phyloP scores from a whole-genome alignment of 2,113 vertebrate species.

The Acrocephalus kingi region DNA sequence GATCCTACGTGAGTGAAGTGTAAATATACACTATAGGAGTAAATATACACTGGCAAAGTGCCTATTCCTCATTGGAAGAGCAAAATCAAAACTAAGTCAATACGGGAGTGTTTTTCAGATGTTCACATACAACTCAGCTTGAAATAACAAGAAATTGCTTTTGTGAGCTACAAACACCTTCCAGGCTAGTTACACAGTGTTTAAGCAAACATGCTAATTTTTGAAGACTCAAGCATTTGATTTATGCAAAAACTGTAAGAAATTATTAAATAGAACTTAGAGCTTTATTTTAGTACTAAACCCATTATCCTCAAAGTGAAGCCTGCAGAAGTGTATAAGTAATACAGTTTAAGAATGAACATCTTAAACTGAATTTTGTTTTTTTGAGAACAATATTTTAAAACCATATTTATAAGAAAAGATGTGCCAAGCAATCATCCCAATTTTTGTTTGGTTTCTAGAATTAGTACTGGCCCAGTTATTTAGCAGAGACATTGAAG shows the following conservation, averaged over 20 bases:
- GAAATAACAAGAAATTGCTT: not conserved
- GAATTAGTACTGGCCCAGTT: not conserved
- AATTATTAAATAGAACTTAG: not conserved
- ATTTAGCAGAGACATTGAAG: not conserved
- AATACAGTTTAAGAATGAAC: not conserved
- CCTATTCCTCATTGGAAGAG: not conserved
- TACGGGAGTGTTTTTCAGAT: not conserved
- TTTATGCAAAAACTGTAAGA: not conserved
- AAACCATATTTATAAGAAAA: not conserved
- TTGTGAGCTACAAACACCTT: not conserved
- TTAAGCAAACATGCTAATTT: not conserved
- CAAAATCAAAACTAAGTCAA: not conserved
- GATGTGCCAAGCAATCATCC: not conserved
- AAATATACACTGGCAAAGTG: not conserved
- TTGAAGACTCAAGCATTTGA: not conserved
- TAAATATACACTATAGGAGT: not conserved
- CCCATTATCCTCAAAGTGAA: not conserved
- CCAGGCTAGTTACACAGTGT: not conserved
- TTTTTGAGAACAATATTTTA: not conserved
- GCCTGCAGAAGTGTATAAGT: not conserved
- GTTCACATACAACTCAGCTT: not conserved
- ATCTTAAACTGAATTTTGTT: not conserved
- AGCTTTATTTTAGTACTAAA: not conserved
- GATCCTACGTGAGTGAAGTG: not conserved
- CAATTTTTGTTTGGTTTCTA: not conserved